Conservation (phyloP, 2,113 vertebrate species). For the Heptranchias perlo region DNA sequence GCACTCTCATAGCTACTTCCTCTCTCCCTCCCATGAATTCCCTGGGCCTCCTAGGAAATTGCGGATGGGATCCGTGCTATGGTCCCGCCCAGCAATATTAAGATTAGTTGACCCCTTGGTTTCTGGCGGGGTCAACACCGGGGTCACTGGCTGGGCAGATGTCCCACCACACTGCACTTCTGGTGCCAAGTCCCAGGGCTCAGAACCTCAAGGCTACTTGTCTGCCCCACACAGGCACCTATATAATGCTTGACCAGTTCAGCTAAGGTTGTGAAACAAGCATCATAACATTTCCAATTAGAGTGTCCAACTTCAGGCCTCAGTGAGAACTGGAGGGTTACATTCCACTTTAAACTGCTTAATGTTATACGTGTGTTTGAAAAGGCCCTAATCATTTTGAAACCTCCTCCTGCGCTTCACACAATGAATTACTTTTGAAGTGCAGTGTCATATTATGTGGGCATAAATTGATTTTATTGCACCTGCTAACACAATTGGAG, state of each 20-base stretch:
- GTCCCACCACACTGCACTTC: background rate
- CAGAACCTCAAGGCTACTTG: background rate
- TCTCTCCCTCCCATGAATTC: background rate
- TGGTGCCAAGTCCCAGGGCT: background rate
- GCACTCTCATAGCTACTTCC: background rate
- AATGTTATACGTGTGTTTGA: background rate
- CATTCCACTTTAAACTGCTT: background rate
- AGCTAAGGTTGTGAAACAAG: background rate
- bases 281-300: background rate
- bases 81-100: background rate
- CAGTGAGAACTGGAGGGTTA: background rate
- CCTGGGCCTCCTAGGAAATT: background rate
- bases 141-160: background rate
- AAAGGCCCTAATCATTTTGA: background rate
- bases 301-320: background rate
- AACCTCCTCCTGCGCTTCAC: background rate
- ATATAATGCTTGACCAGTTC: background rate
- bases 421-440: background rate
- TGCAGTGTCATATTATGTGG: background rate
- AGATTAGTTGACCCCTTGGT: background rate
- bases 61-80: background rate
- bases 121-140: background rate
- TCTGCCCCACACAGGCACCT: background rate
- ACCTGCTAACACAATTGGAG: background rate
- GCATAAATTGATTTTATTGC: background rate